These are phyloP conservation scores for Nematolebias whitei DNA, from an alignment of 2,113 vertebrate species.

Conservation along the genomic window DNA sequence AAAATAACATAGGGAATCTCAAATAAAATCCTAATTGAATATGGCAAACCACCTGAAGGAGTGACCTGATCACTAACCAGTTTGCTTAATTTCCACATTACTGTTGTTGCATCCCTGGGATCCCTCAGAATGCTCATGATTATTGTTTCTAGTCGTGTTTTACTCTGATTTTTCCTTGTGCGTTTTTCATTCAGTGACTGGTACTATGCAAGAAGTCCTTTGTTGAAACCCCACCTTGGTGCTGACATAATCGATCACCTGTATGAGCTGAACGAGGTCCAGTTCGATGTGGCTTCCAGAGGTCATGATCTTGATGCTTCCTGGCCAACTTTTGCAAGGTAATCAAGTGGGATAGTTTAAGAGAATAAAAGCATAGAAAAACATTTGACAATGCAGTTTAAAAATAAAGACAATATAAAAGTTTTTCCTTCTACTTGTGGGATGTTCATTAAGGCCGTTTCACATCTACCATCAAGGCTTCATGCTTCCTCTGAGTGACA, in stretches of 20 bases:
- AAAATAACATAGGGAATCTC: too few species aligned
- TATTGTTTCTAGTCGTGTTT: background rate
- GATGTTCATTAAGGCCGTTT: background rate
- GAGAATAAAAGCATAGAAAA: background rate
- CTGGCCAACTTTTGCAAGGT: conserved; percentile 97
- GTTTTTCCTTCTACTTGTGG: background rate
- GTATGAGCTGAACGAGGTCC: conserved; percentile 94
- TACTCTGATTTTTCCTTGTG: background rate
- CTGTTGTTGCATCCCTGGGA: too few species aligned
- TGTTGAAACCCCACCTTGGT: conserved; percentile 88
- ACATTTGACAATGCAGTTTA: background rate
- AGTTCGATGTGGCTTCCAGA: conserved; percentile 89
- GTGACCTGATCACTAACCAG: too few species aligned
- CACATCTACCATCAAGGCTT: background rate
- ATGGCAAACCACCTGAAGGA: too few species aligned
- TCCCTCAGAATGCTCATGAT: background rate
- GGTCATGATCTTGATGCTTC: conserved; percentile 93
- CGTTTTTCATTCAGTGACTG: conserved; percentile 84
- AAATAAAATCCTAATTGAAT: too few species aligned
- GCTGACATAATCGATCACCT: conserved; percentile 91
- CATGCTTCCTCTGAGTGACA: background rate
- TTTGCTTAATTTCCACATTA: too few species aligned
- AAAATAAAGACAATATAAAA: background rate
- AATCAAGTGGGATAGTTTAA: conserved; percentile 22
- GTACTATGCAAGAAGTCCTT: conserved; percentile 94